A percentile compares a stretch with the other conserved stretches of the same genome.
Evolutionary conservation across 1,140 invertebrate genomes (phyloP).

Genomic region (Zophobas morio): DNA sequence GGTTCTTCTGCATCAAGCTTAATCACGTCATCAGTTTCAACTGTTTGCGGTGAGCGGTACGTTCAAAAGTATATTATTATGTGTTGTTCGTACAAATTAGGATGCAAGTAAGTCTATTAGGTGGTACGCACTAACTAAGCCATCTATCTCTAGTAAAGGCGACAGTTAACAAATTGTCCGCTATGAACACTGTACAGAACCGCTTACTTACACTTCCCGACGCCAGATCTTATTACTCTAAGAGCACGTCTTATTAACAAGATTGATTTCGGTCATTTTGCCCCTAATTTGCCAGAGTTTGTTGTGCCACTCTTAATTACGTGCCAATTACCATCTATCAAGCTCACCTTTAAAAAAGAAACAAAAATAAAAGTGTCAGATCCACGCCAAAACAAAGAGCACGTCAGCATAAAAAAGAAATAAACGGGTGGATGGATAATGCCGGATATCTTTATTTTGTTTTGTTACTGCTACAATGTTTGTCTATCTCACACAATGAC

Average conservation of each 20-base stretch:
- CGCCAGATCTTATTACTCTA: constrained; percentile 57
- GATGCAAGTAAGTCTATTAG: constrained; percentile 36
- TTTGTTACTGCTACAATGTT: no score
- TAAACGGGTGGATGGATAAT: no score
- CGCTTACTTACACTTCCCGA: constrained; percentile 60
- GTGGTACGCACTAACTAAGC: constrained; percentile 47
- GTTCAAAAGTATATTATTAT: constrained; percentile 50
- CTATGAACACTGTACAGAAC: constrained; percentile 54
- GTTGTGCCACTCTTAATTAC: constrained; percentile 54
- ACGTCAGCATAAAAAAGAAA: no score
- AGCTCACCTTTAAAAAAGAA: constrained; percentile 2
- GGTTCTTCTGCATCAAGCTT: constrained; percentile 8
- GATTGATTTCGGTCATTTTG: constrained; percentile 60
- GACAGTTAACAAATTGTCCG: constrained; percentile 62
- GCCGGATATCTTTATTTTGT: no score
- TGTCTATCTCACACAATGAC: no score
- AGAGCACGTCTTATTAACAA: constrained; percentile 61
- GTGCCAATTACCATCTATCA: constrained; percentile 39
- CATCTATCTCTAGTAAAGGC: constrained; percentile 58
- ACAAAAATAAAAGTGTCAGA: constrained; percentile 6
- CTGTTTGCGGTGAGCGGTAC: constrained; percentile 25
- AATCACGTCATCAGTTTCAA: constrained; percentile 15
- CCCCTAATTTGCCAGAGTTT: constrained; percentile 55
- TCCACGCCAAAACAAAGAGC: background rate
- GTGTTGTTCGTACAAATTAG: constrained; percentile 27